A percentile compares a stretch with the other conserved stretches of the same genome.
These are phyloP conservation scores for Nibea coibor DNA, from an alignment of 2,113 vertebrate genomes.

Conservation along the genomic window DNA sequence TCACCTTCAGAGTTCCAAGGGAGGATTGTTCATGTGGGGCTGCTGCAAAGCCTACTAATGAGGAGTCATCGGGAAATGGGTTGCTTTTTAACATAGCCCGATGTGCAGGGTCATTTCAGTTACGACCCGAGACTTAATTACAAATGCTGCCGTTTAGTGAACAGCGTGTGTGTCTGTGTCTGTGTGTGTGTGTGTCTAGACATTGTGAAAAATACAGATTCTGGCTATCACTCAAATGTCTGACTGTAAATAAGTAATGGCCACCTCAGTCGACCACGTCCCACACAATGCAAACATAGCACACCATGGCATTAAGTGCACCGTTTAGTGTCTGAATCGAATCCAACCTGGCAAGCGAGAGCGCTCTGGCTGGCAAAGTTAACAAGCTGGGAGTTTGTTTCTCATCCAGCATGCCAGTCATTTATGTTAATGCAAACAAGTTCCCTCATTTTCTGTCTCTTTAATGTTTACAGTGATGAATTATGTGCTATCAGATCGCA, in stretches of 20 bases:
- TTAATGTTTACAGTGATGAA: conserved; percentile 61
- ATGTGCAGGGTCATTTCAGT: conserved; percentile 66
- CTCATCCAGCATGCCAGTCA: conserved; percentile 59
- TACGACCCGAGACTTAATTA: conserved; percentile 75
- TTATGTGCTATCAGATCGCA: conserved; percentile 55
- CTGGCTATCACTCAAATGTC: conserved; percentile 43
- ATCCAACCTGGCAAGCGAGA: conserved; percentile 67
- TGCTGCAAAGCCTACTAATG: conserved; percentile 77
- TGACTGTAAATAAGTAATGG: conserved; percentile 53
- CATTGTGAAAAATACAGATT: conserved; percentile 18
- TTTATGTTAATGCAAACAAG: conserved; percentile 61
- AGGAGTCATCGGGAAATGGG: conserved; percentile 68
- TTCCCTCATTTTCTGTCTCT: conserved; percentile 30
- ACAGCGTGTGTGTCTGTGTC: conserved; percentile 2
- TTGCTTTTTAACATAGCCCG: conserved; percentile 66
- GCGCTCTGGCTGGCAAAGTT: conserved; percentile 36
- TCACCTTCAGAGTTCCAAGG: conserved; percentile 79
- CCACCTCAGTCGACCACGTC: conserved; percentile 31
- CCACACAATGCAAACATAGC: conserved; percentile 56
- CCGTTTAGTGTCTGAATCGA: conserved; percentile 62
- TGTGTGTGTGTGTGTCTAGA: conserved; percentile 19
- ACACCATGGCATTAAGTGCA: conserved; percentile 43
- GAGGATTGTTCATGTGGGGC: conserved; percentile 63
- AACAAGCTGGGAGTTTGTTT: conserved; percentile 60
- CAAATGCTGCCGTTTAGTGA: conserved; percentile 60